A percentile compares a stretch with the other conserved stretches of the same genome.
Evolutionary conservation across 2,888 invertebrate species (phyloP).

Genomic region (Tinea trinotella): DNA sequence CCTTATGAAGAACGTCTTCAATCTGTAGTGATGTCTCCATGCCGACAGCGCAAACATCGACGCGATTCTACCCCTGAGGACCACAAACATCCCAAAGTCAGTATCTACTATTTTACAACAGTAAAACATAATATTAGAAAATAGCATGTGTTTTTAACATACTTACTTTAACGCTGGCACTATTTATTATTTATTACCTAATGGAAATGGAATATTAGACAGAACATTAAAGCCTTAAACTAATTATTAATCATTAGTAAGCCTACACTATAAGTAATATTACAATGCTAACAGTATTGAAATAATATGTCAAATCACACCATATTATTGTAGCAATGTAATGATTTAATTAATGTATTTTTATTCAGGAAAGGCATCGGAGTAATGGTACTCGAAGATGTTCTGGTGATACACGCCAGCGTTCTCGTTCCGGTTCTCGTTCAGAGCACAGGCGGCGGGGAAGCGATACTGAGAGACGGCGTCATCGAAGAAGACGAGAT

Average conservation of each 20-base stretch:
- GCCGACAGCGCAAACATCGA: constrained; percentile 53
- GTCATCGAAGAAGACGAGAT: constrained; percentile 49
- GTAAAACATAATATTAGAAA: too few species aligned
- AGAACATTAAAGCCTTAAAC: too few species aligned
- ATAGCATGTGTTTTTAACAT: too few species aligned
- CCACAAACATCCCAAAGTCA: constrained; percentile 55
- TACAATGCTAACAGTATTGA: background rate
- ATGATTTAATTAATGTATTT: background rate
- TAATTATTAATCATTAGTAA: too few species aligned
- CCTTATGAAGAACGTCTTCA: constrained; percentile 67
- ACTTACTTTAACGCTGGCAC: too few species aligned
- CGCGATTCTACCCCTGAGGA: constrained; percentile 84
- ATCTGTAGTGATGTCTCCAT: constrained; percentile 67
- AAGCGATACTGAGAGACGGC: constrained; percentile 56
- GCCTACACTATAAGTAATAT: too few species aligned
- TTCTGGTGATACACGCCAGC: constrained; percentile 42
- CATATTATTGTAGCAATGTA: background rate
- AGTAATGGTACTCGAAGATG: constrained; percentile 40
- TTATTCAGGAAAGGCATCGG: constrained; percentile 47
- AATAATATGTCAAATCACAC: background rate
- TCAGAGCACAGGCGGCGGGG: constrained; percentile 37
- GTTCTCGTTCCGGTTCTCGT: constrained; percentile 40
- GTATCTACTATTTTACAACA: background rate
- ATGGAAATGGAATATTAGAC: too few species aligned
- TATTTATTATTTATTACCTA: too few species aligned